Percentiles rank a stretch among this genome's conserved stretches.
Evolutionary conservation across 1,140 invertebrate species (phyloP).

Genomic region (Ceratitis capitata): DNA sequence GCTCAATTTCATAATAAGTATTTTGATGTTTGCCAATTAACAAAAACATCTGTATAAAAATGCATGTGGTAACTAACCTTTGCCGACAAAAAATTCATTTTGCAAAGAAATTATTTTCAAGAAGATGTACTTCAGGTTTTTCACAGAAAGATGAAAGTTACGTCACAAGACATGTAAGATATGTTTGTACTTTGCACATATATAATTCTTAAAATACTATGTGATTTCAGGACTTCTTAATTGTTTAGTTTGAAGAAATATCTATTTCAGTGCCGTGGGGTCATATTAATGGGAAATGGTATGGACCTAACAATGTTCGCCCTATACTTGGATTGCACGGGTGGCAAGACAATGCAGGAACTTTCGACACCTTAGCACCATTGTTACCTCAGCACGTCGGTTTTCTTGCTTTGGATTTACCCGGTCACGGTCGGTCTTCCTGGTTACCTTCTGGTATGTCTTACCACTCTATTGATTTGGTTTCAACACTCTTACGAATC

Average conservation of each 20-base stretch:
- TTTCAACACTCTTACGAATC: constrained; percentile 69
- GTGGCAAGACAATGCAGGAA: constrained; percentile 80
- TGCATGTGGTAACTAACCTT: too few species aligned
- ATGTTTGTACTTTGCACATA: neutral
- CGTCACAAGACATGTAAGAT: constrained; percentile 39
- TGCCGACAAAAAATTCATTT: too few species aligned
- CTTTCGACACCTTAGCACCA: constrained; percentile 76
- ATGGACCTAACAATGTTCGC: constrained; percentile 71
- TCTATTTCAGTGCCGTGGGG: constrained; percentile 74
- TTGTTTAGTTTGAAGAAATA: constrained; percentile 70
- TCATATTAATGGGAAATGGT: constrained; percentile 75
- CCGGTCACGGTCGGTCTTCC: constrained; percentile 77
- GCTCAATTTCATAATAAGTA: too few species aligned
- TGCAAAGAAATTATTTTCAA: too few species aligned
- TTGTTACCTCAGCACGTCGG: constrained; percentile 69
- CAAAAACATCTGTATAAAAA: too few species aligned
- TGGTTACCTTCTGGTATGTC: constrained; percentile 71
- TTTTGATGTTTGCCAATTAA: too few species aligned
- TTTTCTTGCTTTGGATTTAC: constrained; percentile 76
- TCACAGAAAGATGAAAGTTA: neutral
- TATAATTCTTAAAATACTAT: neutral
- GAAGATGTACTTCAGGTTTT: too few species aligned
- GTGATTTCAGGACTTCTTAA: neutral
- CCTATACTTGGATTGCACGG: constrained; percentile 80
- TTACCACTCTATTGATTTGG: constrained; percentile 71